Base-by-base conservation (phyloP, 1,140 invertebrate genomes). In the Halesus radiatus region DNA sequence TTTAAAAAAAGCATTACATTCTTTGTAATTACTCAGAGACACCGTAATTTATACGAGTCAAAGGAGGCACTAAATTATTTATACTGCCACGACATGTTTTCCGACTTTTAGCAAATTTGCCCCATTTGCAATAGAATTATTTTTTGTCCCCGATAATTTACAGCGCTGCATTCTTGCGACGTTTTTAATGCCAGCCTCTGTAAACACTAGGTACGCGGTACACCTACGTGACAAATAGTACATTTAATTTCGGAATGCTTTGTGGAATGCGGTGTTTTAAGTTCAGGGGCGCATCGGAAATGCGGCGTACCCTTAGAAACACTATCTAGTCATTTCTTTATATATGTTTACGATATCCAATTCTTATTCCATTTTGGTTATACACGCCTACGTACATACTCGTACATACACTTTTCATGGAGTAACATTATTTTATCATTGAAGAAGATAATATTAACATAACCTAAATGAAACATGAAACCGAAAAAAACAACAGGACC, bases 181-280 rank as follows among this genome's bases (percentile, higher is more conserved):
- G 37, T 10, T 10, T 72, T 50, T 72, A 72, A 52, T 52, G 68
- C 20, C 16, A 45, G 26, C 62, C 16, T 50, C 2, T 26, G 18
- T 18, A 72, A 18, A 8, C 32, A 45, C 1, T 45, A 45, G 10
- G 22, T 32, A n/a, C 29, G 18, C 64, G 26, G 15, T 23, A 18
- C 68, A 52, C 3, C 52, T 53, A 72, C 45, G 18, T 72, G 68
- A 72, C 68, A 72, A 72, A 75, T 58, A 16, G 26, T 58, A 58
- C 72, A 75, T 72, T 72, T 72, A 72, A 72, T 72, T 72, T 52
- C 18, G n/a, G 20, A 72, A 72, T 45, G 37, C 37, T 45, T 45
- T 13, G 10, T 45, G 8, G 37, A 45, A 45, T 13, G 32, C 3
- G 32, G 7, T 8, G 37, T 45, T 45, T 45, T 13, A 10, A 7